Evolutionary conservation across 2,113 vertebrate species (phyloP), one percentile per base, ranked within the genome.

Genomic region (Anolis sagrei): DNA sequence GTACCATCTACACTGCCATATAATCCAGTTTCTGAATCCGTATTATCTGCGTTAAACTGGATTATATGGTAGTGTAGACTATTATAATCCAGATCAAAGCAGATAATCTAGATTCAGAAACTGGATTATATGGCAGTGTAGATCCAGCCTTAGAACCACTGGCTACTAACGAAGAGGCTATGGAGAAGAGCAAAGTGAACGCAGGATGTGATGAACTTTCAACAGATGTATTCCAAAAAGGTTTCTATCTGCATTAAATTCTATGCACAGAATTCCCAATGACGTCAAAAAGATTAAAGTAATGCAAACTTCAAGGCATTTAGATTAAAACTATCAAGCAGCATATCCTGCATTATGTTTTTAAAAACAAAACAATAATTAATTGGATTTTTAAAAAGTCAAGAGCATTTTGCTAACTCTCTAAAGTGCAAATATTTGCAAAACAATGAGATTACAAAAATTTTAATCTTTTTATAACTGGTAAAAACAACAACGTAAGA

Each of bases 391-490:
- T 62, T 7, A 44, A 73, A 74, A 8, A 66, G 62, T 61, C n/a
- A 39, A 74, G 27, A n/a, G 49, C 70, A 61, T 51, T 74, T 61
- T 58, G 44, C 34, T 44, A 44, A 61, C 54, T 62, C 19, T 54
- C 36, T 61, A n/a, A 69, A 69, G 29, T 51, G 44, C 13, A 81
- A 70, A 4, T 74, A 29, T 21, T n/a, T 48, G 16, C 61, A 32
- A 75, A 83, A 73, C 54, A 64, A 75, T 18, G 5, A 13, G 9
- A 62, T 29, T 10, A 5, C 8, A 13, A 4, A 81, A 82, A 70
- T 32, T 76, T 16, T 68, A 83, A 82, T 77, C 34, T 79, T 23
- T 39, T 10, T 3, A n/a, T 49, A 76, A 84, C 86, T 78, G 66
- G 78, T 7, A 80, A 1, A 44, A 49, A 61, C 51, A 29, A 73